Conservation (phyloP, 1,140 invertebrate genomes). For the Tetragonula clypearis region DNA sequence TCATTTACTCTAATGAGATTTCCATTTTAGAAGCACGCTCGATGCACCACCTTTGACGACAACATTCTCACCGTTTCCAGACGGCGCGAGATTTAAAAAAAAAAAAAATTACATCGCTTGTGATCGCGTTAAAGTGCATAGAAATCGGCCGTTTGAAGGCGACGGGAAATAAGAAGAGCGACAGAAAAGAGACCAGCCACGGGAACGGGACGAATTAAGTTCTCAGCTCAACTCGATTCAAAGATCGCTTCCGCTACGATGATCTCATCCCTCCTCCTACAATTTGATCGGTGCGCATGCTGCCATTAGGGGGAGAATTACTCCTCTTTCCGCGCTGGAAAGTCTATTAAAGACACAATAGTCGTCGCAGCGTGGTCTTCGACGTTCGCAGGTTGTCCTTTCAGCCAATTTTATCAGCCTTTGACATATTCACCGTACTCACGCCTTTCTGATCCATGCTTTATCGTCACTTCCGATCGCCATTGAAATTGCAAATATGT, state of each 20-base stretch:
- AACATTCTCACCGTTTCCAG: neutral
- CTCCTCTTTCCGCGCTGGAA: constrained; percentile 32
- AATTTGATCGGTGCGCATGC: constrained; percentile 66
- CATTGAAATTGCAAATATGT: neutral
- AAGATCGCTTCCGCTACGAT: constrained; percentile 79
- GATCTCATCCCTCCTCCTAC: constrained; percentile 75
- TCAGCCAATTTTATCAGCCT: neutral
- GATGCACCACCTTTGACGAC: neutral
- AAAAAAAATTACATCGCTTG: neutral
- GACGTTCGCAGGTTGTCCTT: neutral
- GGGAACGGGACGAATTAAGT: constrained; percentile 75
- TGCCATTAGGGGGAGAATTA: constrained; percentile 48
- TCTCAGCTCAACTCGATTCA: constrained; percentile 78
- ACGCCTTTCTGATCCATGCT: neutral
- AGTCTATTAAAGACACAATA: constrained; percentile 30
- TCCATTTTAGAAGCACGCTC: neutral
- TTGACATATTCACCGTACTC: neutral
- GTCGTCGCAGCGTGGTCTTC: constrained; percentile 17
- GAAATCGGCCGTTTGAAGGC: neutral
- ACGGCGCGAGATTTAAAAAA: no score
- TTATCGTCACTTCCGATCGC: neutral
- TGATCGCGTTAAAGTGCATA: no score
- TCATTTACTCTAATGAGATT: neutral
- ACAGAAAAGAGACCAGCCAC: constrained; percentile 34
- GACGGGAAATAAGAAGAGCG: constrained; percentile 49